A percentile compares a stretch with the other conserved stretches of the same genome.
These are phyloP conservation scores for Melanchra persicariae DNA, from an alignment of 2,888 invertebrate species.

Conservation along the genomic window DNA sequence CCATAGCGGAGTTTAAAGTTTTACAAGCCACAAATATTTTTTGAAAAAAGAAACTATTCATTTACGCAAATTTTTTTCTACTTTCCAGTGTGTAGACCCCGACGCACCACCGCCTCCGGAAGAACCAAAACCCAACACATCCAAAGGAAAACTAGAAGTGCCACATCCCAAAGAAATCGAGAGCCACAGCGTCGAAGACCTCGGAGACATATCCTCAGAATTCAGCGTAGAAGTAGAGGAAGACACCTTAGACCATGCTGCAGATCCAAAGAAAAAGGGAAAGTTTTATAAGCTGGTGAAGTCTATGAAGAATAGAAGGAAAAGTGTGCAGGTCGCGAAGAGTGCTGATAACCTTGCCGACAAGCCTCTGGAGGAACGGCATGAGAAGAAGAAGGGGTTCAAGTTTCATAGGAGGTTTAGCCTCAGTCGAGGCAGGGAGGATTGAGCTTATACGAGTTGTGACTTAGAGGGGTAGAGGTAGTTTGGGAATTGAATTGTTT, in stretches of 20 bases:
- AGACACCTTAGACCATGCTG: slow-evolving; percentile 77
- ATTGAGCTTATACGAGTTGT: slow-evolving; percentile 77
- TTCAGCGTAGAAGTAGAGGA: slow-evolving; percentile 88
- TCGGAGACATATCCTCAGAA: slow-evolving; percentile 88
- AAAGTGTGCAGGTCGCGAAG: slow-evolving; percentile 88
- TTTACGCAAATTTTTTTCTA: not conserved
- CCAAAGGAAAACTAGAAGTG: slow-evolving; percentile 81
- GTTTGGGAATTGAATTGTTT: slow-evolving; percentile 9
- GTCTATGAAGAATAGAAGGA: slow-evolving; percentile 88
- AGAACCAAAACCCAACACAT: slow-evolving; percentile 83
- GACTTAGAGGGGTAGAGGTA: slow-evolving; percentile 57
- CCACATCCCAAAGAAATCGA: slow-evolving; percentile 80
- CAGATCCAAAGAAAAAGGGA: slow-evolving; percentile 85
- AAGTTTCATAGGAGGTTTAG: slow-evolving; percentile 88
- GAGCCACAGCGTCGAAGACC: slow-evolving; percentile 87
- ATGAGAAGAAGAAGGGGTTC: slow-evolving; percentile 85
- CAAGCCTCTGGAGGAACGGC: slow-evolving; percentile 80
- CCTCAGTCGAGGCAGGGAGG: slow-evolving; percentile 85
- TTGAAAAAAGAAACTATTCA: not conserved
- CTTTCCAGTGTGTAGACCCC: slow-evolving; percentile 84
- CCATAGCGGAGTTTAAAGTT: no score
- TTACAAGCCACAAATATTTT: not conserved
- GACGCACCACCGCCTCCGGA: slow-evolving; percentile 82
- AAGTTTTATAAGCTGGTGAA: slow-evolving; percentile 88
- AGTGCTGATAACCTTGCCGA: slow-evolving; percentile 85